Conservation (phyloP, 2,113 vertebrate genomes). For the Strix aluco region DNA sequence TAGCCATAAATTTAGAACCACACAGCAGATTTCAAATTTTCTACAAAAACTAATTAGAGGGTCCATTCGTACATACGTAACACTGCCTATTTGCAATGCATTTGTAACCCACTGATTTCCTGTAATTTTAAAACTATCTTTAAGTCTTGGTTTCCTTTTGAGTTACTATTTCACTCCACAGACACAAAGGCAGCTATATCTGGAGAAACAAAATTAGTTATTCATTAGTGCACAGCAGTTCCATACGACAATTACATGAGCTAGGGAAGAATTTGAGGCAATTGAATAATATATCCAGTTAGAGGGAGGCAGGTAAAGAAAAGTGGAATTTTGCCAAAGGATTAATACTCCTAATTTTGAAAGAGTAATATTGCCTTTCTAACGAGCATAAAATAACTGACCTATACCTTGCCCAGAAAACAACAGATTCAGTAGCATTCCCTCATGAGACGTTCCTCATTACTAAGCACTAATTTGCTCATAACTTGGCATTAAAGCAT, state of each 20-base stretch:
- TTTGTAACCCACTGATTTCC: background rate
- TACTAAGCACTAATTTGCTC: background rate
- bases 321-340: background rate
- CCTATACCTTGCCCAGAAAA: background rate
- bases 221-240: constrained; percentile 30
- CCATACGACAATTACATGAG: rapidly evolving
- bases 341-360: constrained; percentile 2
- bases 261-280: background rate
- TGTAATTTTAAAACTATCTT: background rate
- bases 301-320: background rate
- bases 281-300: background rate
- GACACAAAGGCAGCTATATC: constrained; percentile 6
- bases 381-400: background rate
- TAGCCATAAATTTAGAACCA: background rate
- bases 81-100: background rate
- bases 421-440: background rate
- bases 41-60: background rate
- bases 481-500: background rate
- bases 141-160: background rate
- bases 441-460: background rate
- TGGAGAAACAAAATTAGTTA: constrained; percentile 50
- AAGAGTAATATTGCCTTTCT: background rate
- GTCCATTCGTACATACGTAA: background rate
- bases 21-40: background rate
- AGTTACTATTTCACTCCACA: background rate